phyloP scores from a whole-genome alignment of 1,140 invertebrate species.

The Pinna nobilis region DNA sequence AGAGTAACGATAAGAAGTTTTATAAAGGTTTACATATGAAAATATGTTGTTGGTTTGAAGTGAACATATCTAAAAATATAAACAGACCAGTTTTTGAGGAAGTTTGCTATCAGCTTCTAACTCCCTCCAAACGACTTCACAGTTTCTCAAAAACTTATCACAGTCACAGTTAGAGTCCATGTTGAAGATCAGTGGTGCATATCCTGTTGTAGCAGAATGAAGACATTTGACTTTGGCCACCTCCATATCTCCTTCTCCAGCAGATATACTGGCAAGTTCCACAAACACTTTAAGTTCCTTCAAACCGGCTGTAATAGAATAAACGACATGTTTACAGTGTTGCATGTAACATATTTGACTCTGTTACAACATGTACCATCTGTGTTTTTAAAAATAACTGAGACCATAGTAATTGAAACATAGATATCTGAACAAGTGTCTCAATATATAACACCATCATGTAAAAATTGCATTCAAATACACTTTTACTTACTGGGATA shows the following conservation, averaged over 20 bases:
- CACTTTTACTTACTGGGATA: too few relatives aligned
- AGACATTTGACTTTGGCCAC: constrained; percentile 63
- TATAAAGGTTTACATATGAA: too few relatives aligned
- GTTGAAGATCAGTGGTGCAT: constrained; percentile 70
- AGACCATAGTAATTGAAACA: background rate
- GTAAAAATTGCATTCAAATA: too few relatives aligned
- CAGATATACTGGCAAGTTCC: constrained; percentile 68
- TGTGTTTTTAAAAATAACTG: background rate
- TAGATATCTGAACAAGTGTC: background rate
- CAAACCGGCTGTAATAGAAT: constrained; percentile 46
- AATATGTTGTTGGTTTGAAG: background rate
- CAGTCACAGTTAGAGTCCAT: constrained; percentile 47
- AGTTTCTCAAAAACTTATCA: constrained; percentile 54
- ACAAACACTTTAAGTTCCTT: constrained; percentile 72
- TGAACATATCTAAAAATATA: background rate
- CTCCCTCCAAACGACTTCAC: constrained; percentile 62
- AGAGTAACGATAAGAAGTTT: background rate
- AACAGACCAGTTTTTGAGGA: constrained; percentile 61
- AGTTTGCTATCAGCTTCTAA: constrained; percentile 57
- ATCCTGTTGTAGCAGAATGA: constrained; percentile 65
- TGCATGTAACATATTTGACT: background rate
- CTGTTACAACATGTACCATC: background rate
- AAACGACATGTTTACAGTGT: background rate
- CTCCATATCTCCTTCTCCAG: constrained; percentile 65
- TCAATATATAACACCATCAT: background rate